Evolutionary conservation across 2,113 vertebrate species (phyloP), one percentile per base, ranked within the genome.

Genomic region (Dicentrarchus labrax): DNA sequence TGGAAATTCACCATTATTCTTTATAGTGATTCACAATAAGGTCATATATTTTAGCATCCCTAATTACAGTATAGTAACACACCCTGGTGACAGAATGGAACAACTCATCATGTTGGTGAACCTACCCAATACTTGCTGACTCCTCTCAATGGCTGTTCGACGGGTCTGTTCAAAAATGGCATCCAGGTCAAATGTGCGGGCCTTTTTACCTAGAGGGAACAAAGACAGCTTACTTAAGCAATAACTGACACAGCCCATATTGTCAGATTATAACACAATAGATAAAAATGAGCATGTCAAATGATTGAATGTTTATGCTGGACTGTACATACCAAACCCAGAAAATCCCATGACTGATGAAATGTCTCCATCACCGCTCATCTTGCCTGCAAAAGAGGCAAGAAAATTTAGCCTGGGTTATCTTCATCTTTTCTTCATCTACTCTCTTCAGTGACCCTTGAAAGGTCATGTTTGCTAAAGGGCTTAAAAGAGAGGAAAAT

Each of bases 91-190:
- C 36, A 66, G 36, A 67, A 57, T 2, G 5, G 6, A 80, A 72
- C n/a, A 24, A 12, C n/a, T 74, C 0, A 10, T 30, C 12, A n/a
- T 57, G 39, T 68, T 47, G 4, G 54, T n/a, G 39, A 60, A 76
- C 93, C 94, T 85, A 99, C 98, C 98, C 17, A 98, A 85, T 3
- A 95, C 93, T 36, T 91, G 97, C 48, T 96, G 96, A 92, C 97
- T 99, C 86, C 98, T 97, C 89, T 99, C 98, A 62, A 98, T 97
- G 0, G 98, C 98, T 21, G 98, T 99, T 82, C 98, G 96, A 65
- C 98, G 96, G 2, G 98, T 99, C 88, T 98, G 97, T 78, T 99
- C 98, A 93, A 99, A 99, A 94, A 99, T 98, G 47, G 98, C 97
- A 82, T 97, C 95, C 48, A 99, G 91, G 72, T 99, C 98, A 93